Base-by-base conservation (phyloP, 2,888 invertebrate species). In the Himalopsyche tibetana region DNA sequence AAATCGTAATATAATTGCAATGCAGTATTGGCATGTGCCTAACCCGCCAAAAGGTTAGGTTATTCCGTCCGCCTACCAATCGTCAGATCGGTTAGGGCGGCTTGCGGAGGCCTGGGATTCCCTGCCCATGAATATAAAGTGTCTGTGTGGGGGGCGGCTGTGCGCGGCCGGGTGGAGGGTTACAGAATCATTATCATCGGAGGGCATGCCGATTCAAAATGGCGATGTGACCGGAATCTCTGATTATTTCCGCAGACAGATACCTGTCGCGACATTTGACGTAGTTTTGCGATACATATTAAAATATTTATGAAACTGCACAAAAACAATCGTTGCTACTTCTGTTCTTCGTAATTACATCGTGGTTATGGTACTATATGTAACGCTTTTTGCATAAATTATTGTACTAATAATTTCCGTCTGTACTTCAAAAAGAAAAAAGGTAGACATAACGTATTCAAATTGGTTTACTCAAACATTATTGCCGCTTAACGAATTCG, bases 171-270 rank as follows among this genome's bases (percentile, higher is more conserved):
- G 74, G 63, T 28, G 28, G 74, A 38, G 74, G 74, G 74, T 36
- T 74, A 74, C 74, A 74, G 12, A 38, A 74, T 74, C 36, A 74
- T 74, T 74, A 74, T 74, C 74, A 36, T 74, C 74, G 38, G 74
- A 74, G 74, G 74, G 74, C 74, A 74, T 74, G 74, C 74, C 74
- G 74, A 74, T 74, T 74, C 74, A 74, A 74, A 74, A 74, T 74
- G 74, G 74, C 74, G 74, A 74, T 74, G 74, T 74, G 74, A 74
- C 74, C 74, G 38, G 74, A 74, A 74, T 38, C 15, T 38, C 15
- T 74, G 74, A 74, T 36, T 74, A 74, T 74, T 51, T 51, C 51
- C 51, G 15, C 51, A 51, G 51, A 51, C 51, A 51, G 15, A 3
- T 51, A 15, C 51, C 4, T 11, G 9, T 8, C 12, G 45, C 12